These are phyloP conservation scores for Ciona savignyi DNA, from an alignment of 23 tunicate species.

Conservation along the genomic window DNA sequence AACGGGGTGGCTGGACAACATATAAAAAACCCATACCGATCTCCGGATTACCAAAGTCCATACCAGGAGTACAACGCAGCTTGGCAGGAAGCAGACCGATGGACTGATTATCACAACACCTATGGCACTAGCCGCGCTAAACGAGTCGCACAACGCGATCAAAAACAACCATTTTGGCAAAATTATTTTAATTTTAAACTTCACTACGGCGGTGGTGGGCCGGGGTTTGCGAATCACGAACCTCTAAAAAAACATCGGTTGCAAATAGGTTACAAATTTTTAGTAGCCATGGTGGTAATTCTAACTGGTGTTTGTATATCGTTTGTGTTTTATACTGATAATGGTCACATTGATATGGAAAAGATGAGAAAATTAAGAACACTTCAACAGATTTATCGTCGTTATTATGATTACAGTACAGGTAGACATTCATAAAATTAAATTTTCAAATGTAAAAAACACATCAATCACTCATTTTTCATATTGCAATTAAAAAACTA, in stretches of 20 bases:
- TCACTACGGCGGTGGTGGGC: conserved; percentile 53
- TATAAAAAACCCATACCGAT: conserved; percentile 21
- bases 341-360: neutral
- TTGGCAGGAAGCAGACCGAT: conserved; percentile 13
- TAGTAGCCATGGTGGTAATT: neutral
- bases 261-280: neutral
- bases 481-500: too few relatives aligned
- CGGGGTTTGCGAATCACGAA: conserved; percentile 32
- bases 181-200: conserved; percentile 21
- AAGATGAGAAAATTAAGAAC: neutral
- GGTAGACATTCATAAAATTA: too few relatives aligned
- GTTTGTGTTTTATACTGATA: neutral
- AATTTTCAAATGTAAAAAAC: too few relatives aligned
- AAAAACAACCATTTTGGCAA: conserved; percentile 24
- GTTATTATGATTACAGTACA: too few relatives aligned
- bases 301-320: neutral
- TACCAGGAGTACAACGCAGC: conserved; percentile 20
- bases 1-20: neutral
- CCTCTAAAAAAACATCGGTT: neutral
- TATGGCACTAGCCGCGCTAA: conserved; percentile 24
- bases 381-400: too few relatives aligned
- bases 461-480: too few relatives aligned
- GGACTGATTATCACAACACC: conserved; percentile 42
- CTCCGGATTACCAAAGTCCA: conserved; percentile 32
- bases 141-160: conserved; percentile 13